Evolutionary conservation across 2,113 vertebrate species (phyloP), one percentile per base, ranked within the genome.

Genomic region (Salminus brasiliensis): DNA sequence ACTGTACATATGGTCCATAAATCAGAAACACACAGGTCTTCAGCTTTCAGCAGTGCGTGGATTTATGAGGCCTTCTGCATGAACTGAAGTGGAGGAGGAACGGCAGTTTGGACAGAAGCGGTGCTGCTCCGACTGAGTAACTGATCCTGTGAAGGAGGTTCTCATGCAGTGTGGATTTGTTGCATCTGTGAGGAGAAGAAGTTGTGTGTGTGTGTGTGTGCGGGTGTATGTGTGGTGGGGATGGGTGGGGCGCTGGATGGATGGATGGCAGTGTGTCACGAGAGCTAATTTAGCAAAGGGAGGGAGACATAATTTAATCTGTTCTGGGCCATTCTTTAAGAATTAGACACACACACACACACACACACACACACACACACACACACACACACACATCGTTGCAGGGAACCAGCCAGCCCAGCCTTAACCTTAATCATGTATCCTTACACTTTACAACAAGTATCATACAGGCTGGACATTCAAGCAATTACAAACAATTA

Each of bases 1-100:
- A n/a, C n/a, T n/a, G n/a, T n/a, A n/a, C n/a, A n/a, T n/a, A n/a
- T n/a, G 49, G 74, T 71, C 59, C 34, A 81, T 80, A 78, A 83
- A 85, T 86, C 81, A 83, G 76, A 80, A 2, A 49, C 47, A 45
- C 27, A n/a, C 41, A 21, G 45, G 75, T 72, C 80, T 34, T 18
- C 32, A 41, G 47, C 69, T 82, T 84, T 85, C 72, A 72, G 16
- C 78, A 16, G 9, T n/a, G 18, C 25, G 13, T 23, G n/a, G n/a
- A 21, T 32, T 45, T 43, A 60, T 60, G 60, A 13, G 12, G 30
- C 0, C 12, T 21, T n/a, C n/a, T n/a, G n/a, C 21, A 2, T 39
- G 62, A 21, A 9, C 62, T 66, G 62, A 23, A 39, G 32, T 10
- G 36, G 21, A 36, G 36, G 15, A 34, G 60, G 29, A 62, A 32